Evolutionary conservation across 2,888 invertebrate genomes (phyloP), one percentile per base, ranked within the genome.

Genomic region (Brassicogethes aeneus): DNA sequence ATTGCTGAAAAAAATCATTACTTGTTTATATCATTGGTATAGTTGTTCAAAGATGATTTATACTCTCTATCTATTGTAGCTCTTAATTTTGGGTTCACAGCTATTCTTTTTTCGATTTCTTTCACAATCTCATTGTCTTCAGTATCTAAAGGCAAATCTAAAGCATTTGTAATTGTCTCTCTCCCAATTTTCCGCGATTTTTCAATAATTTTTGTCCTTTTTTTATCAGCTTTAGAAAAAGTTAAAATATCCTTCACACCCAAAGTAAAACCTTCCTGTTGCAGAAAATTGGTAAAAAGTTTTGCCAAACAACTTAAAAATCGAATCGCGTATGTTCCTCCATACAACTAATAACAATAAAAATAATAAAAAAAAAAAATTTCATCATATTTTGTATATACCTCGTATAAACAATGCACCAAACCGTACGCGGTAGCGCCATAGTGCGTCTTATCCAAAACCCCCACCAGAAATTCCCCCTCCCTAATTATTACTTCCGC

Each of bases 221-320:
- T 77, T 15, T 70, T 67, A 62, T 97, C 82, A 0, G 89, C 89
- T 54, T 79, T 71, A 1, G 70, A 60, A 0, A 79, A 74, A 0
- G 95, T 85, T 10, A 97, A 69, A 69, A 99, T 96, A 67, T 99
- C 99, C 59, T 86, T 83, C 0, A 97, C 89, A 17, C 97, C 96
- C 15, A 99, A 73, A 0, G 96, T 92, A 61, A 99, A 99, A 2
- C 97, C 97, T 56, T 85, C 79, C 64, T 79, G 78, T 71, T 95
- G 94, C 2, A 99, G 74, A 62, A 85, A 94, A 43, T 46, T 47
- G 7, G 93, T 94, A 61, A 97, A 97, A 0, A 97, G 71, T 66
- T 92, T 87, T 0, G 94, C 90, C 56, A 99, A 85, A 2, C 92
- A 82, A 41, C 91, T 92, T 7, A 99, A 69, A 31, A 99, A 65